Evolutionary conservation across 2,888 invertebrate genomes (phyloP), one percentile per base, ranked within the genome.

Genomic region (Callinectes sapidus): DNA sequence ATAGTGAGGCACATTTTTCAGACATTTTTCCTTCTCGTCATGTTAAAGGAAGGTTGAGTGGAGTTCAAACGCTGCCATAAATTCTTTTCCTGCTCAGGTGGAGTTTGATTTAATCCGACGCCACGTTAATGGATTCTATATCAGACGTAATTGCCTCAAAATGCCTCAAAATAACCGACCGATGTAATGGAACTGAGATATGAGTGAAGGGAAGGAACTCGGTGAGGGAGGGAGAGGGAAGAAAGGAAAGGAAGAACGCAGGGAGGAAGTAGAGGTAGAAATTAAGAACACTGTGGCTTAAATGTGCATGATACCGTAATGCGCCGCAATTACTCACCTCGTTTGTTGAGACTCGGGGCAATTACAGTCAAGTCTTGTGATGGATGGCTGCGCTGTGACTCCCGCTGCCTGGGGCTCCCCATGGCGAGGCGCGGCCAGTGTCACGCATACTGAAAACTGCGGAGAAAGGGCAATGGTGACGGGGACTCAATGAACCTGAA

Each of bases 241-340:
- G 54, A 54, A n/a, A 28, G 85, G 28, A 39, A 13, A 54, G 88
- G 88, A 61, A 42, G 28, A 13, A n/a, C 8, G 42, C 0, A 16
- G 14, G 39, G 77, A 90, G 66, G 39, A 48, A 39, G 90, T 35
- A 81, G 81, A 81, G 35, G 35, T 35, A 81, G 18, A 35, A 35
- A 81, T 81, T 81, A 81, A 81, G 81, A 35, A 81, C 28, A 28
- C 81, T 35, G 71, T 28, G 81, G 81, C 81, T 35, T 35, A 81
- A 81, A 81, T 16, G 81, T 81, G 81, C 81, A 81, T 81, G 81
- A 81, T 81, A 35, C 81, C 35, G 81, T 81, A 81, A 81, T 81
- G 35, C 81, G 13, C 81, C 16, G 3, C 81, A 81, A 81, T 81
- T 81, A 81, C 81, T 81, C 81, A 81, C n/a, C 81, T 81, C 81